A percentile compares a stretch with the other conserved stretches of the same genome.
Evolutionary conservation across 2,113 vertebrate genomes (phyloP).

Genomic region (Gallinago paraguaiae): DNA sequence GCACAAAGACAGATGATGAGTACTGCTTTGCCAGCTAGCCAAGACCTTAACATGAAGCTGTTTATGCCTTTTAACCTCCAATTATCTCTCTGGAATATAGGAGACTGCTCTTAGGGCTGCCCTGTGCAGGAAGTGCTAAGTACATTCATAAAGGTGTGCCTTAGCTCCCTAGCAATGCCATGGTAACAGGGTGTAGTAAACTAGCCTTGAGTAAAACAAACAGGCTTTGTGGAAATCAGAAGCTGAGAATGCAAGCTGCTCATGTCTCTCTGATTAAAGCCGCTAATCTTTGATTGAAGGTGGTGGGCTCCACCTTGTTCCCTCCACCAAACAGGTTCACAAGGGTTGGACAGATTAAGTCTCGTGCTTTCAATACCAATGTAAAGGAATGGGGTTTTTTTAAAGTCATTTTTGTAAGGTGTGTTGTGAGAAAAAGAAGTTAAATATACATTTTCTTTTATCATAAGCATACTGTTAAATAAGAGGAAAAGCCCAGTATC

Average conservation of each 20-base stretch:
- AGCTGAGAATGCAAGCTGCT: slow-evolving; percentile 26
- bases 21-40: not conserved
- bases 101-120: not conserved
- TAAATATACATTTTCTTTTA: not conserved
- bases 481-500: not conserved
- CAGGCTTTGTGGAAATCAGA: slow-evolving; percentile 49
- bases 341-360: not conserved
- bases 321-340: not conserved
- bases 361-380: not conserved
- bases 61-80: not conserved
- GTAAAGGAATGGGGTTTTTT: not conserved
- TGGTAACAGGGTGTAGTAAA: slow-evolving; percentile 38
- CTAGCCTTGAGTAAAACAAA: slow-evolving; percentile 60
- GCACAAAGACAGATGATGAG: not conserved
- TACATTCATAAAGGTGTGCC: slow-evolving; percentile 59
- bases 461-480: not conserved
- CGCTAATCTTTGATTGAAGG: not conserved
- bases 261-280: not conserved
- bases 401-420: not conserved
- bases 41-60: not conserved
- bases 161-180: slow-evolving; percentile 46
- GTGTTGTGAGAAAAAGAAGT: not conserved
- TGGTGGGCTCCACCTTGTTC: not conserved
- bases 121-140: slow-evolving; percentile 22
- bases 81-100: not conserved